Base-by-base conservation (phyloP, 2,113 vertebrate genomes). In the Odontophorus gujanensis region DNA sequence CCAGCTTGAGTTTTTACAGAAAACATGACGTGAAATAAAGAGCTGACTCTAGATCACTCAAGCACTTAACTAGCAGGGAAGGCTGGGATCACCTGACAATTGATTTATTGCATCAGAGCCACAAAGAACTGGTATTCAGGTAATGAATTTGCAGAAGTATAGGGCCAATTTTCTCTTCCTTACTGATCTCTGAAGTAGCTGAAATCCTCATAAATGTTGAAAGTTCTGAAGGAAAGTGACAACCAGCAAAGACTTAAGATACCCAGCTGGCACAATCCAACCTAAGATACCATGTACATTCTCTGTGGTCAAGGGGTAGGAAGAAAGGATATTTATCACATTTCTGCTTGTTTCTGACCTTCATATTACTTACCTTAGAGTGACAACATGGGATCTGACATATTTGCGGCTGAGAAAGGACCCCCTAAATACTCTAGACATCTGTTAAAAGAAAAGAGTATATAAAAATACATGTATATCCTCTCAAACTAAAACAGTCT, bases 401-500 rank as follows among this genome's bases (percentile, higher is more conserved):
- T 96, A 97, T 47, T 93, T 93, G 69, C 69, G 94, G 34, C 88
- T 96, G 89, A 98, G 95, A 85, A 74, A 94, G 81, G 97, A 98
- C 18, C 47, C 88, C 72, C 67, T 93, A 96, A 98, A 98, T 90
- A 95, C 47, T 42, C 74, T 30, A 85, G 96, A 79, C 74, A 98
- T 61, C 98, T 98, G 95, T 97, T 81, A 83, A 96, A 95, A 88
- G 43, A 94, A 94, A 81, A 85, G 25, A 57, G 7, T 19, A 6
- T 47, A 14, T 94, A 84, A 89, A 75, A 90, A 77, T 21, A 81
- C 10, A 71, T 2, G 3, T 8, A 53, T 4, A 8, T 20, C 4
- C 14, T 66, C 32, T 91, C 58, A 81, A 68, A 28, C 48, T 8
- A 3, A 1, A 85, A 51, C 15, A 36, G n/a, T 61, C 47, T 82